Percentiles rank a stretch among this genome's conserved stretches.
Evolutionary conservation across 2,888 invertebrate species (phyloP).

Genomic region (Caenorhabditis afra): DNA sequence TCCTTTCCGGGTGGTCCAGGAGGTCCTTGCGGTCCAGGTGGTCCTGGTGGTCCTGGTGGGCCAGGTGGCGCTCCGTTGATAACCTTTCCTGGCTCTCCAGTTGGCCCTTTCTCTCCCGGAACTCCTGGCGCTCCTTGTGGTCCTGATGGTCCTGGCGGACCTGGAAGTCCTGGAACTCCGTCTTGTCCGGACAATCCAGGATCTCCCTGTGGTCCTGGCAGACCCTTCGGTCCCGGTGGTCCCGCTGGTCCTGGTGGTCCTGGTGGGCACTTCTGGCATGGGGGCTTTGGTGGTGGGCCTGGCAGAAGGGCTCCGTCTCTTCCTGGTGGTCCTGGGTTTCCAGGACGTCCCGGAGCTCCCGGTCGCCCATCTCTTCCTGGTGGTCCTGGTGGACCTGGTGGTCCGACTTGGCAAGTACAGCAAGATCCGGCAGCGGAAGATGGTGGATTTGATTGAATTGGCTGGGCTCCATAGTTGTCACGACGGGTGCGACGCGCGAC

Average conservation of each 20-base stretch:
- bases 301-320: constrained; percentile 76
- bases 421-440: constrained; percentile 71
- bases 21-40: constrained; percentile 76
- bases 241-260: constrained; percentile 72
- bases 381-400: constrained; percentile 72
- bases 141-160: constrained; percentile 80
- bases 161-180: constrained; percentile 76
- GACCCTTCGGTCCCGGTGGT: constrained; percentile 74
- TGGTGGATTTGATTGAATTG: constrained; percentile 62
- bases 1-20: constrained; percentile 76
- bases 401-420: constrained; percentile 79
- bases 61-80: constrained; percentile 76
- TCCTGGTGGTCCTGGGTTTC: constrained; percentile 76
- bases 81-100: constrained; percentile 80
- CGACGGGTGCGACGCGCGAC: constrained; percentile 62
- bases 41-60: constrained; percentile 78
- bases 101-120: constrained; percentile 77
- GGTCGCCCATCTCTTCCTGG: constrained; percentile 76
- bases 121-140: constrained; percentile 78
- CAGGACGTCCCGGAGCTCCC: constrained; percentile 75
- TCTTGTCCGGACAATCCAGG: constrained; percentile 73
- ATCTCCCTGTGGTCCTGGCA: constrained; percentile 77
- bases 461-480: constrained; percentile 67
- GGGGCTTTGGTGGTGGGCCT: constrained; percentile 80
- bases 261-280: constrained; percentile 79